Evolutionary conservation across 2,888 invertebrate genomes (phyloP).

Genomic region (Chelonus formosanus): DNA sequence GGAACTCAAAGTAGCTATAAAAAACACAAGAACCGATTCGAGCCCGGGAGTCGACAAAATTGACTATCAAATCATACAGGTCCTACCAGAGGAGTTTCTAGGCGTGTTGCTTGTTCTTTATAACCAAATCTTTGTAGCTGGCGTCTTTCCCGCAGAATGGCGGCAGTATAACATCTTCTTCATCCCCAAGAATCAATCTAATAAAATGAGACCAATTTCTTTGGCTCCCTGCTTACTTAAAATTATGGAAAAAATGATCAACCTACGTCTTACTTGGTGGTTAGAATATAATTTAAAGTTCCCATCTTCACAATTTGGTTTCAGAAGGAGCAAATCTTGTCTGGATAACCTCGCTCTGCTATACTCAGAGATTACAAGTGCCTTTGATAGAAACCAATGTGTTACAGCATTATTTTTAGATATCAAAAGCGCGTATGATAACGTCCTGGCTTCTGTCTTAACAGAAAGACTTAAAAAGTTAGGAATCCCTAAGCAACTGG

Average conservation of each 20-base stretch:
- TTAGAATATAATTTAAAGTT: constrained; percentile 15
- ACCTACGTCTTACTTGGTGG: constrained; percentile 17
- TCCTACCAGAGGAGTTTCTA: no score
- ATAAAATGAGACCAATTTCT: constrained; percentile 23
- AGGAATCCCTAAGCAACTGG: background rate
- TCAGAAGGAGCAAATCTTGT: constrained; percentile 15
- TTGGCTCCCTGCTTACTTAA: constrained; percentile 18
- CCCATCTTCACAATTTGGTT: constrained; percentile 16
- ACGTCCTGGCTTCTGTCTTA: constrained; percentile 6
- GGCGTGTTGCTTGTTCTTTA: no score
- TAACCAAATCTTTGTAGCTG: no score
- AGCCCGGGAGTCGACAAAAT: no score
- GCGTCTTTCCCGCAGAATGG: no score
- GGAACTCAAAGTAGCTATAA: no score
- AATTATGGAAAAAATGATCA: constrained; percentile 13
- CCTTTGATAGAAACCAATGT: constrained; percentile 9
- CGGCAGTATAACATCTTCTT: no score
- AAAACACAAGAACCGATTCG: no score
- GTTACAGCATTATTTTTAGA: constrained; percentile 18
- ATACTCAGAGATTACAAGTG: constrained; percentile 2
- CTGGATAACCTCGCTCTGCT: constrained; percentile 19
- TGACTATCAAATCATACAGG: no score
- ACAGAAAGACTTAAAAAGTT: background rate
- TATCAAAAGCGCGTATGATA: constrained; percentile 25
- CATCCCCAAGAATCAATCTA: no score